Percentiles rank a stretch among this genome's conserved stretches.
These are phyloP conservation scores for Holacanthella duospinosa DNA, from an alignment of 2,888 invertebrate genomes.

Conservation along the genomic window DNA sequence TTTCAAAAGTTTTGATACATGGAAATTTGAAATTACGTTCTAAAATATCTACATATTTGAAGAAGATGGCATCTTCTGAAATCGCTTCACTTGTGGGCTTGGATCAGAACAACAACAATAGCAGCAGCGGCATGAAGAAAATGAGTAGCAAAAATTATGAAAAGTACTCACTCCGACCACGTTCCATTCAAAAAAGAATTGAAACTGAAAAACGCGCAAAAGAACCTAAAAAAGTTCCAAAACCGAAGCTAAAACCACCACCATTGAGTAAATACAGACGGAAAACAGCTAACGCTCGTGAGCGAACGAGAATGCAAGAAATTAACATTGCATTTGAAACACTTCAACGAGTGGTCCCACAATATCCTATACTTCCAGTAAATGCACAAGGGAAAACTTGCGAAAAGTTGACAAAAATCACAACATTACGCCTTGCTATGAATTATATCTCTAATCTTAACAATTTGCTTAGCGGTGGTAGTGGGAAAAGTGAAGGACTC, in stretches of 20 bases:
- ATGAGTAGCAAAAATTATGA: constrained; percentile 41
- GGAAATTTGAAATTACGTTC: too few species aligned
- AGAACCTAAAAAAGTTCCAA: constrained; percentile 40
- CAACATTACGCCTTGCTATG: constrained; percentile 75
- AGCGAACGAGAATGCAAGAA: constrained; percentile 75
- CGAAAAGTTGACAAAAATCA: constrained; percentile 80
- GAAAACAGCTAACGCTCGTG: constrained; percentile 80
- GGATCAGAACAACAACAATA: constrained; percentile 26
- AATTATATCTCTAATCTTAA: constrained; percentile 69
- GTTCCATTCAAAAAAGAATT: constrained; percentile 52
- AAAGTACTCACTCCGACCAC: constrained; percentile 58
- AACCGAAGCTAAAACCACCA: constrained; percentile 47
- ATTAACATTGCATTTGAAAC: constrained; percentile 82
- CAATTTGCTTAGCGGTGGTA: constrained; percentile 44
- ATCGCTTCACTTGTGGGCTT: not conserved
- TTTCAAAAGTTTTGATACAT: not conserved
- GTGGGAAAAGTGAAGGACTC: not conserved
- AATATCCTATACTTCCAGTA: constrained; percentile 37
- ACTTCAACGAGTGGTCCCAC: constrained; percentile 64
- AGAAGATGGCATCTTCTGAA: not conserved
- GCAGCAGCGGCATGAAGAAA: constrained; percentile 5
- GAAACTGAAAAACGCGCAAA: constrained; percentile 43
- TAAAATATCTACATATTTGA: too few species aligned
- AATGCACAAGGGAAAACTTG: constrained; percentile 42
- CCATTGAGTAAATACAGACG: constrained; percentile 77